These are phyloP conservation scores for Scartelaos histophorus DNA, from an alignment of 2,113 vertebrate genomes.

Conservation along the genomic window DNA sequence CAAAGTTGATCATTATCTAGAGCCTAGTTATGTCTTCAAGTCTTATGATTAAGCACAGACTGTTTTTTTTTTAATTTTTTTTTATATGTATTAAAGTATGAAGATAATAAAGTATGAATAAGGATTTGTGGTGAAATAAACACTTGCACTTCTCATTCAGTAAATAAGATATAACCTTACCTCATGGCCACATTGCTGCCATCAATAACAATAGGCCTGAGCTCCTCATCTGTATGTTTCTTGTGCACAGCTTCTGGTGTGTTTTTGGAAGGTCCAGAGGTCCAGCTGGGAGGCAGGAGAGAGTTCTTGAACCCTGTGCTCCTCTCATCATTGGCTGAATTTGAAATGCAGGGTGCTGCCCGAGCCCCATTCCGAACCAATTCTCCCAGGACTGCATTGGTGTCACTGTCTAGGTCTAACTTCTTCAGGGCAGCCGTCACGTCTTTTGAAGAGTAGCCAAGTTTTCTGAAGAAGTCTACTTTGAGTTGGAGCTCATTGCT, in stretches of 20 bases:
- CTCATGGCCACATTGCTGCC: constrained; percentile 99
- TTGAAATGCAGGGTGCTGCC: constrained; percentile 28
- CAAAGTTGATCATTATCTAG: neutral
- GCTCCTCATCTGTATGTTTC: constrained; percentile 61
- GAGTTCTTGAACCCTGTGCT: constrained; percentile 67
- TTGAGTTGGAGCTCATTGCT: constrained; percentile 79
- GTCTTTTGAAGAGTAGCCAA: constrained; percentile 87
- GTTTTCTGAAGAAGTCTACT: constrained; percentile 92
- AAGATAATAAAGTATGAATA: no score
- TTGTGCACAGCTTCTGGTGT: constrained; percentile 52
- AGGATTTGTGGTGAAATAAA: neutral
- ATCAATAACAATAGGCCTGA: constrained; percentile 91
- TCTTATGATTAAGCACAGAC: neutral
- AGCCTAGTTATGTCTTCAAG: neutral
- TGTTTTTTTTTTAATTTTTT: no score
- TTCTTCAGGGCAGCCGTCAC: constrained; percentile 83
- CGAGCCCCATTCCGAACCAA: constrained; percentile 81
- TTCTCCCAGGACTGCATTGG: constrained; percentile 89
- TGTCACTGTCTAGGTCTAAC: constrained; percentile 84
- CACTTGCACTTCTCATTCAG: neutral
- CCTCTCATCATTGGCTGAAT: constrained; percentile 64
- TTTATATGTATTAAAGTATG: no score
- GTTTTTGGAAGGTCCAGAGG: constrained; percentile 19
- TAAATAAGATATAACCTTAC: constrained; percentile 65
- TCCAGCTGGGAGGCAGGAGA: constrained; percentile 58